Base-by-base conservation (phyloP, 35 echinoderm and acorn worm species). In the Hemicentrotus pulcherrimus region DNA sequence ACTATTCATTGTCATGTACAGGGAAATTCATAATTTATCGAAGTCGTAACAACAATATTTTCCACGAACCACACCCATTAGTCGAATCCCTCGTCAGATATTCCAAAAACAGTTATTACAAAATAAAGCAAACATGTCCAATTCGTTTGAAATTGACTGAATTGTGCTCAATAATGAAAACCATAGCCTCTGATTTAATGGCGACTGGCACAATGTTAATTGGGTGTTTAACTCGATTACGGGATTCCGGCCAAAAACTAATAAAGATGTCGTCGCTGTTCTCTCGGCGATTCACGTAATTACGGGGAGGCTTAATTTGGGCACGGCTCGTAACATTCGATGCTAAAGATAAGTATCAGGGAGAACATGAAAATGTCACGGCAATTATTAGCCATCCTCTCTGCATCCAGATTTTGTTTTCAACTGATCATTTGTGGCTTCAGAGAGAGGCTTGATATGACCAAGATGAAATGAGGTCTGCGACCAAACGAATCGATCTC, bases 211-310 rank as follows among this genome's bases (percentile, higher is more conserved):
- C 22, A 78, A 78, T 78, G 65, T 78, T 78, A 78, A 78, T 78
- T 78, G 65, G 65, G 65, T 78, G 65, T 78, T 78, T 78, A 78
- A 78, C 65, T 78, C 65, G 65, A 78, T 78, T 30, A 78, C 65
- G 19, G 22, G 65, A 78, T 78, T n/a, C 28, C 65, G 65, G 65
- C 65, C 65, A 22, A 78, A 78, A 78, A 78, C 65, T 78, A 78
- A 78, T 78, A 78, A 78, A 78, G 22, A 78, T 28, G 65, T 78
- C 65, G 65, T 78, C 65, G 65, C 6, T 22, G 22, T 78, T 78
- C 65, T 78, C 65, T 18, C 65, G 4, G 22, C 22, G 65, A 78
- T 78, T 78, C 65, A 9, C 22, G 65, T 78, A 78, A 78, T 78
- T 78, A 78, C 65, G 65, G 65, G 65, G 6, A 78, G 6, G 65